A percentile compares a stretch with the other conserved stretches of the same genome.
These are phyloP conservation scores for Hydrocynus forskahlii DNA, from an alignment of 2,797 vertebrate species.

Conservation along the genomic window DNA sequence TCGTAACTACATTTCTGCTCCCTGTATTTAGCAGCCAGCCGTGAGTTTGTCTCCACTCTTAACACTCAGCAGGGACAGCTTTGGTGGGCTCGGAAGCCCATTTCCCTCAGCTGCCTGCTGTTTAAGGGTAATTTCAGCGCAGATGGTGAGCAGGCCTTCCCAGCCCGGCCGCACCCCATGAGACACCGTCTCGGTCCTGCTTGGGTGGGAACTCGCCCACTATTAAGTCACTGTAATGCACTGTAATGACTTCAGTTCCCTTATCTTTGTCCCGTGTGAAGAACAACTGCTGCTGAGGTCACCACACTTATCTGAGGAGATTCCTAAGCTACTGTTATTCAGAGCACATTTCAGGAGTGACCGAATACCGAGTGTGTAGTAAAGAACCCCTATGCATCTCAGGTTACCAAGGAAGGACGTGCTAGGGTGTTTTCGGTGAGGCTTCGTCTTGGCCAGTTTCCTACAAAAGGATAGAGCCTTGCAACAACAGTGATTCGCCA, in stretches of 20 bases:
- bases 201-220: constrained; percentile 30
- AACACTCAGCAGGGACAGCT: constrained; percentile 8
- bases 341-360: background rate
- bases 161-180: constrained; percentile 10
- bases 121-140: constrained; percentile 25
- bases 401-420: background rate
- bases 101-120: constrained; percentile 3
- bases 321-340: constrained; percentile 1
- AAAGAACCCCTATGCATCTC: background rate
- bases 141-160: constrained; percentile 19
- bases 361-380: background rate
- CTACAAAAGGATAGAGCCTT: too few relatives aligned
- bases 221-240: constrained; percentile 12
- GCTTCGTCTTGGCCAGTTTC: too few relatives aligned
- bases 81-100: constrained; percentile 6
- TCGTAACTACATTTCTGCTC: background rate
- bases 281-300: background rate
- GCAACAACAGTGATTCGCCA: too few relatives aligned
- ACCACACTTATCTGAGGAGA: background rate
- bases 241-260: background rate
- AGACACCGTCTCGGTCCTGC: constrained; percentile 3
- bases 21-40: background rate
- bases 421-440: too few relatives aligned
- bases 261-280: background rate
- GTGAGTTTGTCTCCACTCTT: background rate